phyloP scores from a whole-genome alignment of 2,888 invertebrate genomes.

The Plemyria rubiginata region DNA sequence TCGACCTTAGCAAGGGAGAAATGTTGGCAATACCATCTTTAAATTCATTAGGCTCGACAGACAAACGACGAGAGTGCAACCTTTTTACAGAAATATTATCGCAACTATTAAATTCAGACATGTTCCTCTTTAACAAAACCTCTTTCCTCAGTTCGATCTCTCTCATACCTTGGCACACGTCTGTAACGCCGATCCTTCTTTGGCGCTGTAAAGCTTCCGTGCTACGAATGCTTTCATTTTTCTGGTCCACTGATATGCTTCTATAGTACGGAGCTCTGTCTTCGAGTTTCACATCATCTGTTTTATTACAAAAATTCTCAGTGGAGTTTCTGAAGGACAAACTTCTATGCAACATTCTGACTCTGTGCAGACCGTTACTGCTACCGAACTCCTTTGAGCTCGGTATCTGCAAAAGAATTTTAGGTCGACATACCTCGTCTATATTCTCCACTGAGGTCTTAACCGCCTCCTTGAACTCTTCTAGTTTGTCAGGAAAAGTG shows the following conservation, averaged over 20 bases:
- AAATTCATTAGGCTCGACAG: slow-evolving; percentile 25
- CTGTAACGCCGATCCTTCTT: slow-evolving; percentile 56
- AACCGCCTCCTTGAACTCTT: slow-evolving; percentile 49
- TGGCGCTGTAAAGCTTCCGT: slow-evolving; percentile 48
- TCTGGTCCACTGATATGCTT: slow-evolving; percentile 53
- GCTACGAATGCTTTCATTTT: slow-evolving; percentile 36
- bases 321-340: slow-evolving; percentile 48
- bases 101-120: slow-evolving; percentile 60
- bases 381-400: slow-evolving; percentile 42
- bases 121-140: slow-evolving; percentile 56
- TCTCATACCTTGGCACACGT: slow-evolving; percentile 54
- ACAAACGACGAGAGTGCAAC: slow-evolving; percentile 41
- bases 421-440: slow-evolving; percentile 26
- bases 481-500: slow-evolving; percentile 61
- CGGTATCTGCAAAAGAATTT: slow-evolving; percentile 37
- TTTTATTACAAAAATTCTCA: slow-evolving; percentile 46
- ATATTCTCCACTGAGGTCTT: slow-evolving; percentile 42
- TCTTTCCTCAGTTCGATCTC: slow-evolving; percentile 62
- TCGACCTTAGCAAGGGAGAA: slow-evolving; percentile 45
- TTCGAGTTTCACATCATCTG: slow-evolving; percentile 46
- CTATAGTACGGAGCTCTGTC: slow-evolving; percentile 52
- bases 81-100: slow-evolving; percentile 54
- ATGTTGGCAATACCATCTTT: slow-evolving; percentile 33
- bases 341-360: slow-evolving; percentile 56
- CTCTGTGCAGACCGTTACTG: slow-evolving; percentile 57